Percentiles rank a stretch among this genome's conserved stretches.
phyloP scores from a whole-genome alignment of 2,888 invertebrate species.

The Trimorus sp. region DNA sequence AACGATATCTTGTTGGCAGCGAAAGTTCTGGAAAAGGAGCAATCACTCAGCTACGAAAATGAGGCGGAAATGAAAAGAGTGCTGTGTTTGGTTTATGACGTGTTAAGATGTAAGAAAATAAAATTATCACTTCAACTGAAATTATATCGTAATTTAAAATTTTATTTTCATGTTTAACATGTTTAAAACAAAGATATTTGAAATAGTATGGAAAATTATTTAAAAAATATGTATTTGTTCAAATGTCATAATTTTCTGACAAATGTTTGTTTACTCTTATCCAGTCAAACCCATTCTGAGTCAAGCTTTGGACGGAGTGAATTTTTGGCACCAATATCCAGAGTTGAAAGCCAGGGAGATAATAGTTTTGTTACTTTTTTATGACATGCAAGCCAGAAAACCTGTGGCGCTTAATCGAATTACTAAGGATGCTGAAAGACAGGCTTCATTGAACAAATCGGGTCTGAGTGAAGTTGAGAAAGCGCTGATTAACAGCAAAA shows the following conservation, averaged over 20 bases:
- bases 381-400: conserved; percentile 87
- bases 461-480: conserved; percentile 84
- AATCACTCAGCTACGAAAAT: conserved; percentile 78
- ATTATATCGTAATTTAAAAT: too few relatives aligned
- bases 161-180: too few relatives aligned
- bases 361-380: conserved; percentile 86
- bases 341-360: conserved; percentile 79
- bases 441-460: conserved; percentile 69
- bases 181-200: too few relatives aligned
- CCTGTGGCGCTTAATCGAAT: conserved; percentile 78
- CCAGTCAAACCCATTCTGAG: conserved; percentile 87
- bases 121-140: too few relatives aligned
- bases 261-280: neutral
- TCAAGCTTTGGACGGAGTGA: conserved; percentile 85
- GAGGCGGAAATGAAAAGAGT: conserved; percentile 89
- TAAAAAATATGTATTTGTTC: neutral
- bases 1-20: conserved; percentile 76
- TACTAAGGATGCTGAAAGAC: conserved; percentile 66
- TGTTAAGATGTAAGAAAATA: conserved; percentile 86
- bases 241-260: too few relatives aligned
- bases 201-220: neutral
- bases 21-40: conserved; percentile 68
- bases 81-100: conserved; percentile 88
- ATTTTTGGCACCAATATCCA: conserved; percentile 84
- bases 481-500: conserved; percentile 85